Conservation (phyloP, 2,113 vertebrate genomes). For the Phycodurus eques region DNA sequence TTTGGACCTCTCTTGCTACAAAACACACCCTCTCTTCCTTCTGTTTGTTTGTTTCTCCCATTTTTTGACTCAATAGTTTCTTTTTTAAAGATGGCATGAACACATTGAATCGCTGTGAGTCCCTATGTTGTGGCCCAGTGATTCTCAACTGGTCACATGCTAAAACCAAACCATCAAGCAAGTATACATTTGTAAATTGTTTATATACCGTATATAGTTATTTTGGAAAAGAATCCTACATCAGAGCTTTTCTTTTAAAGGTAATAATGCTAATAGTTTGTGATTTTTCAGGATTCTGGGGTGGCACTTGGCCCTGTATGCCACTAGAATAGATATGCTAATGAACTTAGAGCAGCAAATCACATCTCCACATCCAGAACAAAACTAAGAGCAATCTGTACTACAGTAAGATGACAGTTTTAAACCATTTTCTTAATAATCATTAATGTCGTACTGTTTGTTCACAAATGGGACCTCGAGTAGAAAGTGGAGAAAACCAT, state of each 20-base stretch:
- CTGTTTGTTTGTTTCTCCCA: constrained; percentile 2
- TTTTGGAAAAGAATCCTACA: not conserved
- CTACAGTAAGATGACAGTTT: no score
- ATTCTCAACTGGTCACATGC: not conserved
- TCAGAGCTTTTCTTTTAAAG: not conserved
- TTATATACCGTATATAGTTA: not conserved
- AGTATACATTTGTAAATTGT: not conserved
- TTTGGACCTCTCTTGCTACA: constrained; percentile 20
- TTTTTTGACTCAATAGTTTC: not conserved
- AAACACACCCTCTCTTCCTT: constrained; percentile 1
- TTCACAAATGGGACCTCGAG: no score
- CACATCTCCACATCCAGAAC: no score
- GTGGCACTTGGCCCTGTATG: not conserved
- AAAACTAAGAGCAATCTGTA: no score
- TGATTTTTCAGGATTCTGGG: not conserved
- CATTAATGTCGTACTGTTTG: no score
- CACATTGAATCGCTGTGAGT: not conserved
- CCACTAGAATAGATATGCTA: not conserved
- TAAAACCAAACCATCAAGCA: not conserved
- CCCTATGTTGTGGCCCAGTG: not conserved
- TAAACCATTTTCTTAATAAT: no score
- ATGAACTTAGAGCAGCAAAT: no score
- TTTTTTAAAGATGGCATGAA: not conserved
- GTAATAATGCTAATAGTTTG: not conserved
- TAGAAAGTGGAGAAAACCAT: no score